Base-by-base conservation (phyloP, 2,113 vertebrate species). In the Elephantulus edwardii region DNA sequence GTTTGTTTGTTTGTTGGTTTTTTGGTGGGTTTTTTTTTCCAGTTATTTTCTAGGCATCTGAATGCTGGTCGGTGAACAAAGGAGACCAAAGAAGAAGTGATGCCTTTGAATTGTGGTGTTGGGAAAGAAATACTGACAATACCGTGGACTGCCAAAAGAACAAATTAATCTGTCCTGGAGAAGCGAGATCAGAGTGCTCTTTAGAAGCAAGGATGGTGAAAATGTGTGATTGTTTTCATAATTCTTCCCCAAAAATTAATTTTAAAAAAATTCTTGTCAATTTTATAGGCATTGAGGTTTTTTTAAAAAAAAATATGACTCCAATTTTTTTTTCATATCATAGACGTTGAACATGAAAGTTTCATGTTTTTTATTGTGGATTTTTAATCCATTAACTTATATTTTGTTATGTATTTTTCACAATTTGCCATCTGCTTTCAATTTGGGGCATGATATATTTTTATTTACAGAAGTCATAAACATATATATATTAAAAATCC, bases 401-500 rank as follows among this genome's bases (percentile, higher is more conserved):
- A 46, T 72, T 83, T 64, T 50, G 1, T n/a, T 50, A 46, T 48
- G 16, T 44, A 14, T 40, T 83, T 91, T 83, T 62, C 2, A 76
- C 50, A 93, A 54, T 50, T 66, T 85, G 14, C 20, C 71, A 19
- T 68, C 82, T 86, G 56, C 10, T 85, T 88, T 68, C 38, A 83
- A 83, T 6, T 68, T 52, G 75, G 38, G 50, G 6, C 40, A 28
- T 30, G 13, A 1, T 19, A 50, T 77, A 13, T 89, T 74, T 86
- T 74, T 26, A 90, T 85, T 79, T 91, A 17, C 42, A 75, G 60
- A 93, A 66, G 38, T n/a, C 72, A 1, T 64, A 91, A 91, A 77
- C 86, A 93, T 79, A 83, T 87, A 91, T 38, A 28, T 50, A 60
- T 26, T 71, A 46, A 81, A n/a, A 86, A 72, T 72, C 35, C 19